phyloP scores from a whole-genome alignment of 2,888 invertebrate genomes.

The Athalia cordata region DNA sequence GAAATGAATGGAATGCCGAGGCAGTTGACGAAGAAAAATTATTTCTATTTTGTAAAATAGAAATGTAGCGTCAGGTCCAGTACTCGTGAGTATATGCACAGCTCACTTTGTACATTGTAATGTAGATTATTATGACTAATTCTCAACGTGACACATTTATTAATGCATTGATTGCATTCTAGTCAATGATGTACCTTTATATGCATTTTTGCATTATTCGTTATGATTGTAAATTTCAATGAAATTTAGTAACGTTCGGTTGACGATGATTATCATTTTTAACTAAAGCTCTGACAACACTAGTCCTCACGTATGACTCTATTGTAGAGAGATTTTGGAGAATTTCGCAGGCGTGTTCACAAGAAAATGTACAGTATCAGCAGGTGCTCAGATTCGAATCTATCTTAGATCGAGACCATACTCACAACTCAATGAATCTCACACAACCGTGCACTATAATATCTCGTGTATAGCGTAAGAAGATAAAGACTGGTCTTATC shows the following conservation, averaged over 20 bases:
- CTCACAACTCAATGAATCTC: not conserved
- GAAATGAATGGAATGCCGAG: constrained; percentile 23
- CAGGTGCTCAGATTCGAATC: not conserved
- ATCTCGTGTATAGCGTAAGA: not conserved
- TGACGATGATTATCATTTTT: constrained; percentile 45
- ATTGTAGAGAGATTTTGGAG: not conserved
- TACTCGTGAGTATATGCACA: constrained; percentile 45
- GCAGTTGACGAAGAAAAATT: constrained; percentile 24
- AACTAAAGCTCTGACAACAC: constrained; percentile 39
- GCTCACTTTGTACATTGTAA: constrained; percentile 43
- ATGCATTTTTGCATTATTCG: constrained; percentile 42
- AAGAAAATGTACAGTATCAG: not conserved
- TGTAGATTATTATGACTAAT: constrained; percentile 20
- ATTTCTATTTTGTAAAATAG: constrained; percentile 38
- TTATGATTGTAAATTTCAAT: constrained; percentile 38
- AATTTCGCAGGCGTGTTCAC: not conserved
- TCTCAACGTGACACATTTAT: constrained; percentile 40
- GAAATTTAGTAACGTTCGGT: constrained; percentile 44
- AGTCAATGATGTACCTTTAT: constrained; percentile 44
- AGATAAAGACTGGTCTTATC: constrained; percentile 32
- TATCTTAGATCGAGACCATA: not conserved
- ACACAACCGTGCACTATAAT: not conserved
- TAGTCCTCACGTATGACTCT: not conserved
- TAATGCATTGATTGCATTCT: constrained; percentile 46
- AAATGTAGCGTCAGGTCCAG: constrained; percentile 38